Conservation (phyloP, 2,113 vertebrate species). For the Larimichthys crocea region DNA sequence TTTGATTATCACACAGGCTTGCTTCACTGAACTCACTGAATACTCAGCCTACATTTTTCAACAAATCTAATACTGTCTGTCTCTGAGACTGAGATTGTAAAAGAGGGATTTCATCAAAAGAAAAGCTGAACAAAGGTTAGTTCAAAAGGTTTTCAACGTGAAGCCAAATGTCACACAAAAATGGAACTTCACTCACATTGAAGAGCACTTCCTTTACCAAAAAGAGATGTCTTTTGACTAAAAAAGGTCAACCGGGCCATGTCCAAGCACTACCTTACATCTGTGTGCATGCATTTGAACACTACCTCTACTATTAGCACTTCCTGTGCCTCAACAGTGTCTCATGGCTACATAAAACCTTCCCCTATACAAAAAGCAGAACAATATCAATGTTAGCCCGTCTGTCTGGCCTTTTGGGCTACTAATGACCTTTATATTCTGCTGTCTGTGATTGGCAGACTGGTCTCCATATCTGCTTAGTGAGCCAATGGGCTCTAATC, state of each 20-base stretch:
- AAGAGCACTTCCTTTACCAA: background rate
- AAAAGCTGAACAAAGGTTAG: constrained; percentile 17
- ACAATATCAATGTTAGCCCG: background rate
- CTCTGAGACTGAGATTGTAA: background rate
- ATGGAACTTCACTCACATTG: constrained; percentile 10
- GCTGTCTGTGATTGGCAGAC: constrained; percentile 60
- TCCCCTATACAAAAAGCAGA: background rate
- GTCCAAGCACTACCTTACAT: background rate
- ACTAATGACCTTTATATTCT: constrained; percentile 50
- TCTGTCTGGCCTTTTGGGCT: constrained; percentile 29
- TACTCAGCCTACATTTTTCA: constrained; percentile 5
- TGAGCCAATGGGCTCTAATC: constrained; percentile 64
- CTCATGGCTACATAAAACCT: constrained; percentile 15
- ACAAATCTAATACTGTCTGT: constrained; percentile 10
- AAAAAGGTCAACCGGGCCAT: constrained; percentile 16
- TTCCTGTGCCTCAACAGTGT: constrained; percentile 16
- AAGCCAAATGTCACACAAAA: constrained; percentile 28
- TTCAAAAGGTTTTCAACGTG: constrained; percentile 24
- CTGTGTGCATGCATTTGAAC: constrained; percentile 4
- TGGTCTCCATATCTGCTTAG: constrained; percentile 54
- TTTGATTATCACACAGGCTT: constrained; percentile 1
- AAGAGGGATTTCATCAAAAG: constrained; percentile 40
- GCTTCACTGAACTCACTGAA: background rate
- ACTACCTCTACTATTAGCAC: background rate
- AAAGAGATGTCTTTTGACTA: constrained; percentile 4